A percentile compares a stretch with the other conserved stretches of the same genome.
These are phyloP conservation scores for Mobula hypostoma DNA, from an alignment of 2,113 vertebrate species.

Conservation along the genomic window DNA sequence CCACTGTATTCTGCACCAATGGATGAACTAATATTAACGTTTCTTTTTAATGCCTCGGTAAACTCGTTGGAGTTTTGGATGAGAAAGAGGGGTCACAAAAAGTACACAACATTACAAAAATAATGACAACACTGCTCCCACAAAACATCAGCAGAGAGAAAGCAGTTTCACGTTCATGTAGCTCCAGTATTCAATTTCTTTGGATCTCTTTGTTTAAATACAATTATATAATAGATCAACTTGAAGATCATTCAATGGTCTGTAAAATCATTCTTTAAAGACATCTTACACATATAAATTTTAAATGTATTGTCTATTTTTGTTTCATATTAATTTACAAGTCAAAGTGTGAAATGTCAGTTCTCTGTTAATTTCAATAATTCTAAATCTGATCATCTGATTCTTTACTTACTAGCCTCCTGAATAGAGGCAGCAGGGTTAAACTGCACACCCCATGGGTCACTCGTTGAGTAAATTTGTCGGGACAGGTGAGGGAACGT, in stretches of 20 bases:
- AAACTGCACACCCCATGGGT: conserved; percentile 82
- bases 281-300: not conserved
- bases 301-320: not conserved
- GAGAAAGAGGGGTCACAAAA: conserved; percentile 62
- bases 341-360: not conserved
- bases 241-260: conserved; percentile 32
- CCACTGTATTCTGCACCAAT: conserved; percentile 29
- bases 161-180: conserved; percentile 73
- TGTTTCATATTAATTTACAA: not conserved
- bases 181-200: conserved; percentile 79
- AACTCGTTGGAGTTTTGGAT: conserved; percentile 56
- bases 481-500: conserved; percentile 60
- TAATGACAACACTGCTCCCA: conserved; percentile 53
- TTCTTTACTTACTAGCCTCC: conserved; percentile 71
- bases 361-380: not conserved
- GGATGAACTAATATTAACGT: conserved; percentile 58
- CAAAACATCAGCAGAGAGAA: conserved; percentile 56
- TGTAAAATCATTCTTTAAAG: not conserved
- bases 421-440: conserved; percentile 72
- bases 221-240: conserved; percentile 34
- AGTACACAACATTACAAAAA: conserved; percentile 70
- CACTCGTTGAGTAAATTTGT: conserved; percentile 73
- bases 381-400: not conserved
- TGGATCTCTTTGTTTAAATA: conserved; percentile 57
- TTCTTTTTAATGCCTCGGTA: conserved; percentile 61